Evolutionary conservation across 2,888 invertebrate species (phyloP).

Genomic region (Imbricaverruca yamaguchii): DNA sequence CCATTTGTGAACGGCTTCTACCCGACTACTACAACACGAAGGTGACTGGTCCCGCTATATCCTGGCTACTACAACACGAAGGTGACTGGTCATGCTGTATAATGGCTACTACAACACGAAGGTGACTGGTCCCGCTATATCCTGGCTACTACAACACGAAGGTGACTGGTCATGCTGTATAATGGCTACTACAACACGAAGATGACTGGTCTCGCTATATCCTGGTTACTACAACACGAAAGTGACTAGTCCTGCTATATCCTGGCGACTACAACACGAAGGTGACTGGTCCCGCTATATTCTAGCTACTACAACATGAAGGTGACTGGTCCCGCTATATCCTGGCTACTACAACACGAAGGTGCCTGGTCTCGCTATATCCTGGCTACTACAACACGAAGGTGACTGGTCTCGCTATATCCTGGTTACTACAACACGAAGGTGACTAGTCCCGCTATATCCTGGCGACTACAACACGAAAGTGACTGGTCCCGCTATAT

Average conservation of each 20-base stretch:
- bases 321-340: no score
- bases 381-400: no score
- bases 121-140: slow-evolving; percentile 60
- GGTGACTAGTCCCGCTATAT: no score
- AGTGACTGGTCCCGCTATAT: slow-evolving; percentile 1
- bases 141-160: slow-evolving; percentile 90
- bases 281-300: no score
- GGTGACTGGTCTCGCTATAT: neutral
- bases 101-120: slow-evolving; percentile 91
- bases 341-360: no score
- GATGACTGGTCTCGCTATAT: slow-evolving; percentile 53
- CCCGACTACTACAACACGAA: slow-evolving; percentile 91
- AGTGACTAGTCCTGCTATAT: no score
- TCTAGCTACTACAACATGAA: no score
- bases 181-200: slow-evolving; percentile 91
- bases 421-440: no score
- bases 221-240: no score
- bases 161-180: no score
- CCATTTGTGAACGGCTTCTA: slow-evolving; percentile 86
- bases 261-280: no score
- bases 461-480: slow-evolving; percentile 91
- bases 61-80: slow-evolving; percentile 91
- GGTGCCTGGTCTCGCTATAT: no score
- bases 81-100: slow-evolving; percentile 47
- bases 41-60: slow-evolving; percentile 47